Evolutionary conservation across 2,888 invertebrate genomes (phyloP), one percentile per base, ranked within the genome.

Genomic region (Caenorhabditis drosophilae): DNA sequence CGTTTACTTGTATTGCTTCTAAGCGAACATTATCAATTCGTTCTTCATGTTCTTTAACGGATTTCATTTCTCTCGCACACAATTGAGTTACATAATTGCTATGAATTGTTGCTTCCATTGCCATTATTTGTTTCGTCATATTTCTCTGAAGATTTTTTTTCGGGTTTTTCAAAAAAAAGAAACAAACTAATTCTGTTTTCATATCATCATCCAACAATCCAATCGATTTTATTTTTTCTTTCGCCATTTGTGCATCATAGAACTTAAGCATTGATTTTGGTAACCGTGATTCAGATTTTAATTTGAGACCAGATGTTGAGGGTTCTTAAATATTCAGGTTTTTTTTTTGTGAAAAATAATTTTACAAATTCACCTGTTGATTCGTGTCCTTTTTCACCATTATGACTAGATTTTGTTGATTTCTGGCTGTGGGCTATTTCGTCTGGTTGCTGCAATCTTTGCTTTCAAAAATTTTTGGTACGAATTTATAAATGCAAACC

Each of bases 201-300:
- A 41, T 44, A 0, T 61, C 54, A 4, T 46, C 50, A 27, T 61
- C 55, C 3, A 15, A 9, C 15, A 55, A 26, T n/a, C 61, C 61
- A 6, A 61, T 22, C 16, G n/a, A 4, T 22, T 61, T 46, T 2
- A 38, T 16, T 18, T 15, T 18, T 9, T 46, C 40, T 22, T 45
- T 38, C 1, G 61, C 61, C 41, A 51, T 6, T 4, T 49, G 46
- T 18, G 45, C 41, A 51, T 61, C 61, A 26, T 55, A 61, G 11
- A 34, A 55, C 26, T 47, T 50, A 18, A 50, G 36, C 61, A 55
- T 61, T 12, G 54, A 50, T 7, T 9, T 16, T 4, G 40, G 16
- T 40, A 40, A 3, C 9, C 4, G 40, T 18, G 9, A 9, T 20
- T 42, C 42, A 18, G 15, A 18, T 22, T 42, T 42, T 42, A 15